These are phyloP conservation scores for Dendrolimus houi DNA, from an alignment of 2,888 invertebrate species.

Conservation along the genomic window DNA sequence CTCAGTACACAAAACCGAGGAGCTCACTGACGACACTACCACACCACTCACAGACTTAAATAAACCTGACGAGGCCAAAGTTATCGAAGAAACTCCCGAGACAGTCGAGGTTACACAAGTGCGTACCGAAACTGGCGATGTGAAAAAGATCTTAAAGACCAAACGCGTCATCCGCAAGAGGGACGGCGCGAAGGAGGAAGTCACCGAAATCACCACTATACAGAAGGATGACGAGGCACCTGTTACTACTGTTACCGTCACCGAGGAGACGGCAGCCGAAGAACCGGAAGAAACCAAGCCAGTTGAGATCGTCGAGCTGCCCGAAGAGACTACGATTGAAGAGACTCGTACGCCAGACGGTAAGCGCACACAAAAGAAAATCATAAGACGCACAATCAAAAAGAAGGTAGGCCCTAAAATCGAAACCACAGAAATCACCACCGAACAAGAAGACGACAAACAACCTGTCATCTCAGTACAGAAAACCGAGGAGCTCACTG, in stretches of 20 bases:
- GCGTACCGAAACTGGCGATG: constrained; percentile 20
- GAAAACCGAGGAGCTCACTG: constrained; percentile 18
- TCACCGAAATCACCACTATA: constrained; percentile 18
- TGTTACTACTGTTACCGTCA: constrained; percentile 10
- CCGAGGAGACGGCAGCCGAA: constrained; percentile 28
- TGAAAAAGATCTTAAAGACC: constrained; percentile 16
- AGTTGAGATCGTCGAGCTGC: constrained; percentile 21
- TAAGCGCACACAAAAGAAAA: constrained; percentile 26
- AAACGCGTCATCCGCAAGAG: constrained; percentile 35
- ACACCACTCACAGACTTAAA: constrained; percentile 12
- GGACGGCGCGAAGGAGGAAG: constrained; percentile 18
- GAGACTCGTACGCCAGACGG: constrained; percentile 21
- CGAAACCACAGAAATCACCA: constrained; percentile 24
- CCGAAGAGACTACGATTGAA: constrained; percentile 21
- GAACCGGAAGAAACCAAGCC: constrained; percentile 2
- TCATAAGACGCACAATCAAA: constrained; percentile 12
- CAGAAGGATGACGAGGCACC: constrained; percentile 15
- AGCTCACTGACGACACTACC: constrained; percentile 13
- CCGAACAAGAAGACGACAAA: constrained; percentile 22
- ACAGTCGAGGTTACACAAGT: constrained; percentile 39
- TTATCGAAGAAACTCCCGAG: constrained; percentile 33
- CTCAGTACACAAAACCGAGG: constrained; percentile 20
- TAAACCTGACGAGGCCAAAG: constrained; percentile 10
- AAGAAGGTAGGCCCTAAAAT: constrained; percentile 32
- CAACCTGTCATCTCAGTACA: constrained; percentile 14